These are phyloP conservation scores for Cosmia pyralina DNA, from an alignment of 2,888 invertebrate genomes.

Conservation along the genomic window DNA sequence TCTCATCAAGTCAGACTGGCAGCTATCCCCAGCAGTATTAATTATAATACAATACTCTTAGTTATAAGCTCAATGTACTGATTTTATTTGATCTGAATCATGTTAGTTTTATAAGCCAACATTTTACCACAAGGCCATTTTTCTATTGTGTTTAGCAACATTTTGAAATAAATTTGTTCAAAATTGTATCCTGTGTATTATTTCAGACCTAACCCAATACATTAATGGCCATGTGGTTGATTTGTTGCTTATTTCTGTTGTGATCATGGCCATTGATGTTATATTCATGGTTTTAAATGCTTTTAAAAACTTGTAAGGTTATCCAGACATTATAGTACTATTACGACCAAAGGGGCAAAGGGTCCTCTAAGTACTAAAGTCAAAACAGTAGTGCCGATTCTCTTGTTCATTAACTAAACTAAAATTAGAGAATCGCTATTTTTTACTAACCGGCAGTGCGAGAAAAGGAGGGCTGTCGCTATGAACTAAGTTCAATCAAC, in stretches of 20 bases:
- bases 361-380: not conserved
- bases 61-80: conserved; percentile 63
- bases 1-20: conserved; percentile 16
- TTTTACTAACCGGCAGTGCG: too few species aligned
- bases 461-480: too few species aligned
- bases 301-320: not conserved
- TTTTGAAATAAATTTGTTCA: conserved; percentile 78
- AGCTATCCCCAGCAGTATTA: conserved; percentile 38
- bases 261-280: conserved; percentile 86
- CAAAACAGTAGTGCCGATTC: not conserved
- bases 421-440: too few species aligned
- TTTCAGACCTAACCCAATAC: conserved; percentile 81
- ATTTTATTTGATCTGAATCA: conserved; percentile 54
- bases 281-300: conserved; percentile 51
- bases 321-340: too few species aligned
- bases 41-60: conserved; percentile 54
- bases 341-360: too few species aligned
- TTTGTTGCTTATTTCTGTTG: conserved; percentile 65
- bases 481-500: too few species aligned
- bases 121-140: conserved; percentile 88
- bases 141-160: conserved; percentile 81
- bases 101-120: conserved; percentile 59
- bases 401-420: too few species aligned
- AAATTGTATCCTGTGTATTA: conserved; percentile 79
- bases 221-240: conserved; percentile 87